Evolutionary conservation across 2,888 invertebrate species (phyloP), one percentile per base, ranked within the genome.

Genomic region (Stenchaetothrips biformis): DNA sequence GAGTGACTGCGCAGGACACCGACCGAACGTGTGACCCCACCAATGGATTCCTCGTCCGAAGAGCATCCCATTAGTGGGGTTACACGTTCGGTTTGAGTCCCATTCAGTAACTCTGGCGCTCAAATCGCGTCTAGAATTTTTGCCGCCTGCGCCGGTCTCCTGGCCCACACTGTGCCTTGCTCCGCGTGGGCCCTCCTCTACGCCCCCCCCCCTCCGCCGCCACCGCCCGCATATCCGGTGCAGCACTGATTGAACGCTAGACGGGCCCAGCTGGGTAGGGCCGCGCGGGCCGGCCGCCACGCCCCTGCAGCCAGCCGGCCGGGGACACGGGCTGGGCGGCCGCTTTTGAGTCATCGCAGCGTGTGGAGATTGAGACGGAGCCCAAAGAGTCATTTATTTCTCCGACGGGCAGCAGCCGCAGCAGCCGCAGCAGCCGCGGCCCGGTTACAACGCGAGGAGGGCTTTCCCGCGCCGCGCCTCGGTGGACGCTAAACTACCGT

Each of bases 191-290:
- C 67, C 25, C 67, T n/a, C 67, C 67, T 6, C 13, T 9, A 7
- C 67, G 67, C 21, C 67, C 25, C 67, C 67, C 1, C 21, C 25
- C 67, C 67, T 4, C 67, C 59, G 37, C 59, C 59, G 59, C 53
- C 59, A 11, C 67, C 67, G 67, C 67, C 67, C 67, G 67, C 67
- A 74, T 74, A 21, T 74, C 67, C 67, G 67, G 67, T 25, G 67
- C 67, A 74, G 67, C 67, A 11, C 67, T 74, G 67, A 74, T 74
- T 74, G 67, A 74, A 21, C 67, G 67, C 21, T 25, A 11, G 67
- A 25, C 25, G 25, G 21, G 21, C 25, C 67, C 16, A 25, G 67
- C 67, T 21, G 67, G 67, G 67, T 25, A 11, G 67, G 53, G 9
- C 53, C 67, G n/a, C 21, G 6, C 25, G 67, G 25, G 2, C 1